Conservation (phyloP, 2,888 invertebrate species). For the Hanleya hanleyi region DNA sequence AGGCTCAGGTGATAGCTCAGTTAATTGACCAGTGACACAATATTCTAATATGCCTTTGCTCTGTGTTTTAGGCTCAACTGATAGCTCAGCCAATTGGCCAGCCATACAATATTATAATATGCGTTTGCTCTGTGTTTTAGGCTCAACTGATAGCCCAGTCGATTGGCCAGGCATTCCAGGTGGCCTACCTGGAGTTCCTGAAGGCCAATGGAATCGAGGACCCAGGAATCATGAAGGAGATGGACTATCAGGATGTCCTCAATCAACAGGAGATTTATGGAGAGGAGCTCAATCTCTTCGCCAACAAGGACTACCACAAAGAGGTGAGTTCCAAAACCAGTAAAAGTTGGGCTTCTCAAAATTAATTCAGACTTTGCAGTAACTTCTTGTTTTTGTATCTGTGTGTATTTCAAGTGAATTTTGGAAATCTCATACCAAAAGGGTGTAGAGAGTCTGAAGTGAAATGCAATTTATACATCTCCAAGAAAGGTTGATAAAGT, state of each 20-base stretch:
- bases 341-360: neutral
- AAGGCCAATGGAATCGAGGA: constrained; percentile 99
- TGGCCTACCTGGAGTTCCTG: constrained; percentile 99
- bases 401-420: too few relatives aligned
- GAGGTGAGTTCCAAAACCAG: constrained; percentile 77
- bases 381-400: too few relatives aligned
- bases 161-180: constrained; percentile 98
- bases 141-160: constrained; percentile 99
- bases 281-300: constrained; percentile 98
- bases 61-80: constrained; percentile 91
- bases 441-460: too few relatives aligned
- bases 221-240: constrained; percentile 98
- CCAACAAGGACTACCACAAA: constrained; percentile 97
- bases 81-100: constrained; percentile 99
- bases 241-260: constrained; percentile 99
- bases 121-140: too few relatives aligned
- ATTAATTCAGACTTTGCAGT: neutral
- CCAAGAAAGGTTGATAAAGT: too few relatives aligned
- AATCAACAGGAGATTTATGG: constrained; percentile 99
- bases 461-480: too few relatives aligned
- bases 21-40: constrained; percentile 99
- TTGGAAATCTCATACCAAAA: too few relatives aligned
- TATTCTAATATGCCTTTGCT: too few relatives aligned
- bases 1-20: constrained; percentile 99
- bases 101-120: too few relatives aligned